Percentiles rank a stretch among this genome's conserved stretches.
Conservation (phyloP, 2,888 invertebrate genomes). For the Cephus sareptanus region DNA sequence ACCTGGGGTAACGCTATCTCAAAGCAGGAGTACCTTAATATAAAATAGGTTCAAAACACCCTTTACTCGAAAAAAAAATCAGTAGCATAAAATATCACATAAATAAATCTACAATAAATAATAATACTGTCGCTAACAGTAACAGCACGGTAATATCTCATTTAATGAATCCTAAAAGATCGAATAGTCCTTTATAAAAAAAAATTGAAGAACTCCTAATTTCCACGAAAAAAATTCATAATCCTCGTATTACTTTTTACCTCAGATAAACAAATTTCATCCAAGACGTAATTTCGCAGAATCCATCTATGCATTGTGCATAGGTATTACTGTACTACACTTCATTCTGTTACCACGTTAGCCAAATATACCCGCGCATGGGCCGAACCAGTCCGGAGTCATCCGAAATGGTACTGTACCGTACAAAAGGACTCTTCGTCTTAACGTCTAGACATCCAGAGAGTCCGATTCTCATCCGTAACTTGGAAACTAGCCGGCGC, state of each 20-base stretch:
- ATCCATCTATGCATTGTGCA: no score
- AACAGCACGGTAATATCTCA: neutral
- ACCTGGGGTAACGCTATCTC: neutral
- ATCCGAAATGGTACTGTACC: neutral
- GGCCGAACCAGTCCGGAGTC: neutral
- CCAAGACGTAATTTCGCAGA: no score
- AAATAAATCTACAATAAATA: neutral
- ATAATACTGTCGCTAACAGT: neutral
- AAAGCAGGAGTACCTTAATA: neutral
- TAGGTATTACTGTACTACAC: no score
- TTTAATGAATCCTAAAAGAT: no score
- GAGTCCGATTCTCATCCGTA: neutral
- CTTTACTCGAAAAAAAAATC: neutral
- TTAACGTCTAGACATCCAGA: neutral
- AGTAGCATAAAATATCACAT: neutral
- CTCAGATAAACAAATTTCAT: no score
- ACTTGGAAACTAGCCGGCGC: conserved; percentile 2
- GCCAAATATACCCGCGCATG: neutral
- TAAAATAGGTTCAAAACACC: neutral
- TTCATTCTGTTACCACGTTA: no score
- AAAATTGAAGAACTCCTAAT: no score
- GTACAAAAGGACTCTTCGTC: neutral
- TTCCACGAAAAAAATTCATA: no score
- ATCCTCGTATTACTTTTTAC: no score
- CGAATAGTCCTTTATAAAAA: no score